Percentiles rank a stretch among this genome's conserved stretches.
Conservation (phyloP, 1,140 invertebrate species). For the Anadara kagoshimensis region DNA sequence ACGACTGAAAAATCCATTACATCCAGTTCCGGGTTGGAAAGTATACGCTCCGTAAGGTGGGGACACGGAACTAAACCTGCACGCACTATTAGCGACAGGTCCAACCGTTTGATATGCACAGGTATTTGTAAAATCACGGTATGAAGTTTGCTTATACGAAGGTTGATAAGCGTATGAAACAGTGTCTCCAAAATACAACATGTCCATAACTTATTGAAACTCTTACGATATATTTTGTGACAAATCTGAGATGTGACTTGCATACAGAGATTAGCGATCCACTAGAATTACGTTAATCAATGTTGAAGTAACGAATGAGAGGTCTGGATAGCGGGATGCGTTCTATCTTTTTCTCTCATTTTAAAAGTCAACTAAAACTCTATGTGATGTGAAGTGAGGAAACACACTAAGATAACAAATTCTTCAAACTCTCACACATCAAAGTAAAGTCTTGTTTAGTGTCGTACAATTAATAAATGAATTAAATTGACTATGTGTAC, state of each 20-base stretch:
- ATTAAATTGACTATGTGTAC: conserved; percentile 18
- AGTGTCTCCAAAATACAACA: conserved; percentile 42
- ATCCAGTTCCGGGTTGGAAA: conserved; percentile 31
- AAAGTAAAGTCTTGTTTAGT: conserved; percentile 5
- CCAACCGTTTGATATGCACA: conserved; percentile 37
- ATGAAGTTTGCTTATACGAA: conserved; percentile 36
- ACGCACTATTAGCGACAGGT: conserved; percentile 30
- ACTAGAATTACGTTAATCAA: no score
- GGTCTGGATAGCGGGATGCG: no score
- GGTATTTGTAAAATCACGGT: conserved; percentile 40
- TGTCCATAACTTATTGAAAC: conserved; percentile 11
- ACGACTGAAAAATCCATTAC: conserved; percentile 41
- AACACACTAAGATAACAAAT: no score
- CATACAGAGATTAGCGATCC: no score
- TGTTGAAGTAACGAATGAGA: no score
- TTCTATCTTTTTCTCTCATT: no score
- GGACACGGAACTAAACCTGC: conserved; percentile 39
- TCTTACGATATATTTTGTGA: no score
- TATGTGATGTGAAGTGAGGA: no score
- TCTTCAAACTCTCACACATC: not conserved
- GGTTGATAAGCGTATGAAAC: conserved; percentile 39
- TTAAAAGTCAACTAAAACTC: no score
- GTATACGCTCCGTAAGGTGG: conserved; percentile 39
- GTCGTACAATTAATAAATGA: conserved; percentile 35
- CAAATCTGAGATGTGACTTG: no score